These are phyloP conservation scores for Pachliopta kotzebuea DNA, from an alignment of 2,888 invertebrate genomes.

Conservation along the genomic window DNA sequence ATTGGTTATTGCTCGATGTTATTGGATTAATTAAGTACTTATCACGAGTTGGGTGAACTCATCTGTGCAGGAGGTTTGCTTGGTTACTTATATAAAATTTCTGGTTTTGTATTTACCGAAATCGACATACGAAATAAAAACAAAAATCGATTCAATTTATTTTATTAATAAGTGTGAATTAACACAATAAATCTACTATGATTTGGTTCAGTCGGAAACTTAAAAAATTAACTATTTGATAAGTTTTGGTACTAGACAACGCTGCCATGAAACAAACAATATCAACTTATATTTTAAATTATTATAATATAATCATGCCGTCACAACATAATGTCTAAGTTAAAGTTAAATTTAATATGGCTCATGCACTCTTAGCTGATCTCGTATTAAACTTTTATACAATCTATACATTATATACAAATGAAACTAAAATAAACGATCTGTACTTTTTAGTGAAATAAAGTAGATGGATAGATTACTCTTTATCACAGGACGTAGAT, in stretches of 20 bases:
- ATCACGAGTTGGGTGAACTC: not conserved
- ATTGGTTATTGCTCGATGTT: not conserved
- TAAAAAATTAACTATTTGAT: slow-evolving; percentile 67
- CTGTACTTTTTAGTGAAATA: slow-evolving; percentile 5
- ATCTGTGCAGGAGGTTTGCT: not conserved
- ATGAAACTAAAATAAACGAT: slow-evolving; percentile 9
- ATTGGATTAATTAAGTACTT: slow-evolving; percentile 13
- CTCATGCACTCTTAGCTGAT: slow-evolving; percentile 53
- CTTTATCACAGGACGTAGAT: slow-evolving; percentile 20
- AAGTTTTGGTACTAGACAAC: slow-evolving; percentile 71
- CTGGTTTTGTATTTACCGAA: not conserved
- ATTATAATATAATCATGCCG: slow-evolving; percentile 29
- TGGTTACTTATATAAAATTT: not conserved
- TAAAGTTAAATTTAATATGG: slow-evolving; percentile 62
- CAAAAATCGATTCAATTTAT: slow-evolving; percentile 49
- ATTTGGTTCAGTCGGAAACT: slow-evolving; percentile 80
- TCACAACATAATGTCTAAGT: slow-evolving; percentile 43
- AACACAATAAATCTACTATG: slow-evolving; percentile 67
- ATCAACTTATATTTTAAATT: slow-evolving; percentile 29
- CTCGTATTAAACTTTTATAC: slow-evolving; percentile 20
- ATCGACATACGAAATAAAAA: slow-evolving; percentile 33
- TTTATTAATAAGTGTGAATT: slow-evolving; percentile 69
- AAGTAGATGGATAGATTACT: slow-evolving; percentile 3
- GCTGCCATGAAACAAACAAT: slow-evolving; percentile 47
- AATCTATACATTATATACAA: slow-evolving; percentile 30